A percentile compares a stretch with the other conserved stretches of the same genome.
These are phyloP conservation scores for Sarcophaga variegata DNA, from an alignment of 2,888 invertebrate species.

Conservation along the genomic window DNA sequence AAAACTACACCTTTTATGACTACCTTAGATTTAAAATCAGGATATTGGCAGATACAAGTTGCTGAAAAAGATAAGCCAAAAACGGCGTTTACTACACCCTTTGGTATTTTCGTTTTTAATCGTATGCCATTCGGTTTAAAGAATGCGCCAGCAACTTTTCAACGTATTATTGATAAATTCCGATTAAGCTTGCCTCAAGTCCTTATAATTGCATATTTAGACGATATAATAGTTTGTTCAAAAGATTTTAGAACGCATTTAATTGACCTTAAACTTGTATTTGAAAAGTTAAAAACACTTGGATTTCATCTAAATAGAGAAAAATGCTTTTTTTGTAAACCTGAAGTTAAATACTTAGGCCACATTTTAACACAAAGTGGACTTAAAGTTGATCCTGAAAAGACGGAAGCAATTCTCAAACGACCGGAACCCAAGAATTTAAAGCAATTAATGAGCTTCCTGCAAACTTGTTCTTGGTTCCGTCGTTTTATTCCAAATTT, in stretches of 20 bases:
- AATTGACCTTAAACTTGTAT: slow-evolving; percentile 72
- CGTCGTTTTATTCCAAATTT: too few relatives aligned
- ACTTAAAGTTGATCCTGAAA: slow-evolving; percentile 72
- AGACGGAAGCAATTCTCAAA: slow-evolving; percentile 71
- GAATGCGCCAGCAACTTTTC: slow-evolving; percentile 76
- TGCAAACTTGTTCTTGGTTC: too few relatives aligned
- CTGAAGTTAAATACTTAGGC: slow-evolving; percentile 73
- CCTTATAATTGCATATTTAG: slow-evolving; percentile 72
- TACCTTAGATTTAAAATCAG: too few relatives aligned
- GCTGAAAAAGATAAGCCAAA: too few relatives aligned
- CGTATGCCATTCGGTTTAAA: slow-evolving; percentile 77
- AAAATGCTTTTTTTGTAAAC: slow-evolving; percentile 70
- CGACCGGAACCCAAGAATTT: slow-evolving; percentile 78
- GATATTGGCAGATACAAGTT: slow-evolving; percentile 16
- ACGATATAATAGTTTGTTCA: slow-evolving; percentile 74
- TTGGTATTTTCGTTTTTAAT: slow-evolving; percentile 74
- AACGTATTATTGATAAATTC: slow-evolving; percentile 74
- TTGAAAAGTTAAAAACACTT: slow-evolving; percentile 60
- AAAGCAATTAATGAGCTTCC: slow-evolving; percentile 17
- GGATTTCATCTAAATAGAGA: slow-evolving; percentile 72
- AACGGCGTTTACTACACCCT: too few relatives aligned
- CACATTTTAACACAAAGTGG: slow-evolving; percentile 74
- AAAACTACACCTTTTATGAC: too few relatives aligned
- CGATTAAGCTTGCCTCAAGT: slow-evolving; percentile 62
- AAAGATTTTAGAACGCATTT: slow-evolving; percentile 72